A percentile compares a stretch with the other conserved stretches of the same genome.
phyloP scores from a whole-genome alignment of 2,797 vertebrate species.

The Chloroceryle amazona region DNA sequence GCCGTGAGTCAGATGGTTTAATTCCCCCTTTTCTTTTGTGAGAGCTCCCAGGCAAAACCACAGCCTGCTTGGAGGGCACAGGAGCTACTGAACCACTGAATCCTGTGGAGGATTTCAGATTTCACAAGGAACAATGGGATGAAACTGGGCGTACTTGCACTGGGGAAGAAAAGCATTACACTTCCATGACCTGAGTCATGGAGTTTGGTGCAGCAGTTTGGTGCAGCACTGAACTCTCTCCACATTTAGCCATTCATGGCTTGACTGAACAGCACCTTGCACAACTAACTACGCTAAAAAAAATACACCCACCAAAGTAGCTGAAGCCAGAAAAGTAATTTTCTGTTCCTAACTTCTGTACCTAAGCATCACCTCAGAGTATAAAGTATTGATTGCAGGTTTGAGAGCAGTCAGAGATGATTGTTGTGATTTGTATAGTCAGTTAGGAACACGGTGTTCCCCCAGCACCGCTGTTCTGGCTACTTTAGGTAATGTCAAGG shows the following conservation, averaged over 20 bases:
- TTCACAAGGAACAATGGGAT: not conserved
- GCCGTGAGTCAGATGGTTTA: not conserved
- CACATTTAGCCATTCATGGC: not conserved
- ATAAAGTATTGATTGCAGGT: constrained; percentile 11
- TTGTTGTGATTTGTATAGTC: constrained; percentile 9
- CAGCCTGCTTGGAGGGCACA: not conserved
- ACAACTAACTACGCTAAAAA: not conserved
- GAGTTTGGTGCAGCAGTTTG: not conserved
- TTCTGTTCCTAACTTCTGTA: not conserved
- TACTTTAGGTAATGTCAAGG: not conserved
- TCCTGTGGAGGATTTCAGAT: not conserved
- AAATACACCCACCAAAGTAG: not conserved
- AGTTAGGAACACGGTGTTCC: not conserved
- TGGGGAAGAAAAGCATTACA: not conserved
- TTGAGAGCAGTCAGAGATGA: not conserved
- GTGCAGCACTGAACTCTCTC: not conserved
- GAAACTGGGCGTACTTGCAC: not conserved
- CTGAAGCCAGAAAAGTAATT: not conserved
- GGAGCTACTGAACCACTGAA: not conserved
- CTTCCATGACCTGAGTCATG: not conserved
- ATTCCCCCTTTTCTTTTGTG: not conserved
- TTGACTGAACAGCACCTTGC: not conserved
- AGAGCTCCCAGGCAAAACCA: not conserved
- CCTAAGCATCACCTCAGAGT: not conserved
- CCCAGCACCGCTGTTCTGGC: not conserved